phyloP scores from a whole-genome alignment of 2,888 invertebrate species.

The Macrosoma leucophasiata region DNA sequence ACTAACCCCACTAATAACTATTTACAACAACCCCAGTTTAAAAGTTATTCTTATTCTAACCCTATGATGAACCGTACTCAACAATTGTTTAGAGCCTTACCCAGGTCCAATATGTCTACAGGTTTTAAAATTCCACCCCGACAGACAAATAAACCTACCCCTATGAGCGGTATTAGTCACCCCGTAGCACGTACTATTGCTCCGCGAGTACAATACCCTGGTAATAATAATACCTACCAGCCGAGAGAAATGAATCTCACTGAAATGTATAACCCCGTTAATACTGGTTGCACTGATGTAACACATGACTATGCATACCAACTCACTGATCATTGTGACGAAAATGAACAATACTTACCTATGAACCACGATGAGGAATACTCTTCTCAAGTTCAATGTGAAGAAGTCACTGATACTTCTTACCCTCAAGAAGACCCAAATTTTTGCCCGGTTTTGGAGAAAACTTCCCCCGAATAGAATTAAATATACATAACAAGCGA shows the following conservation, averaged over 20 bases:
- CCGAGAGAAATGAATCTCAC: constrained; percentile 4
- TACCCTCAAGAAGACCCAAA: constrained; percentile 6
- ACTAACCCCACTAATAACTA: not conserved
- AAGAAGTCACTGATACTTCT: not conserved
- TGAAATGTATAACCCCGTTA: not conserved
- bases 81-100: too few species aligned
- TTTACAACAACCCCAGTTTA: not conserved
- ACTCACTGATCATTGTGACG: not conserved
- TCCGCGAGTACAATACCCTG: not conserved
- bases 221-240: constrained; percentile 1
- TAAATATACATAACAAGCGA: constrained; percentile 13
- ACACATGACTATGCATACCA: constrained; percentile 1
- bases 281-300: constrained; percentile 1
- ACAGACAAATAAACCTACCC: constrained; percentile 1
- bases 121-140: constrained; percentile 5
- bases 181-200: constrained; percentile 5
- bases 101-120: constrained; percentile 5
- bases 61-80: constrained; percentile 3
- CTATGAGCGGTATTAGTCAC: constrained; percentile 17
- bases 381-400: not conserved
- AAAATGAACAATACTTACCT: constrained; percentile 5
- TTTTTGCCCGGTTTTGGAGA: constrained; percentile 18
- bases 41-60: not conserved
- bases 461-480: constrained; percentile 8
- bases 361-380: not conserved